Percentiles rank a stretch among this genome's conserved stretches.
Evolutionary conservation across 2,888 invertebrate genomes (phyloP).

Genomic region (Chymomyza fuscimana): DNA sequence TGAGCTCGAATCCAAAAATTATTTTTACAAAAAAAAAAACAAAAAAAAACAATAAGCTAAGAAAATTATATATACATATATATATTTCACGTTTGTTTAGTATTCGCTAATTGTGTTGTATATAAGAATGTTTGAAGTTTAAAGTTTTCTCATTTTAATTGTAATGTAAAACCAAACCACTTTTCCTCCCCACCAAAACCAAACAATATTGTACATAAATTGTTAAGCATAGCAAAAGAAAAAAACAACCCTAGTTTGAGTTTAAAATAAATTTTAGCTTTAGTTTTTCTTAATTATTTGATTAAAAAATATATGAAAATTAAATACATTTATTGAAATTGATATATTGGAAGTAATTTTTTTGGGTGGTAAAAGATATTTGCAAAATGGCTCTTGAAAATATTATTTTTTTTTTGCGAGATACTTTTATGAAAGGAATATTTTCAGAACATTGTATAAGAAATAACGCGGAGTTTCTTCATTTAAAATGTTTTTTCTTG

Average conservation of each 20-base stretch:
- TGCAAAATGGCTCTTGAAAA: background rate
- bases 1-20: constrained; percentile 72
- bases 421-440: too few relatives aligned
- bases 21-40: constrained; percentile 37
- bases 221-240: background rate
- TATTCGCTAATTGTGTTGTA: constrained; percentile 39
- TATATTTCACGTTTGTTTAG: constrained; percentile 51
- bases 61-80: constrained; percentile 44
- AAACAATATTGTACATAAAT: background rate
- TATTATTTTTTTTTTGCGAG: too few relatives aligned
- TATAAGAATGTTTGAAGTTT: constrained; percentile 29
- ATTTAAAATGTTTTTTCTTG: too few relatives aligned
- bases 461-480: too few relatives aligned
- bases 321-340: constrained; percentile 45
- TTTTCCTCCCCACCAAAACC: background rate
- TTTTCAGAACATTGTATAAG: background rate
- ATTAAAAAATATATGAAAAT: constrained; percentile 40
- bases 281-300: constrained; percentile 51
- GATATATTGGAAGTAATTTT: background rate
- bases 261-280: constrained; percentile 41
- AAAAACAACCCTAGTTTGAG: constrained; percentile 1
- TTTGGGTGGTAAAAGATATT: background rate
- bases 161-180: background rate
- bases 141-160: constrained; percentile 34
- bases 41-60: constrained; percentile 8